Percentiles rank a stretch among this genome's conserved stretches.
These are phyloP conservation scores for Eospalax fontanierii DNA, from an alignment of 2,797 vertebrate species.

Conservation along the genomic window DNA sequence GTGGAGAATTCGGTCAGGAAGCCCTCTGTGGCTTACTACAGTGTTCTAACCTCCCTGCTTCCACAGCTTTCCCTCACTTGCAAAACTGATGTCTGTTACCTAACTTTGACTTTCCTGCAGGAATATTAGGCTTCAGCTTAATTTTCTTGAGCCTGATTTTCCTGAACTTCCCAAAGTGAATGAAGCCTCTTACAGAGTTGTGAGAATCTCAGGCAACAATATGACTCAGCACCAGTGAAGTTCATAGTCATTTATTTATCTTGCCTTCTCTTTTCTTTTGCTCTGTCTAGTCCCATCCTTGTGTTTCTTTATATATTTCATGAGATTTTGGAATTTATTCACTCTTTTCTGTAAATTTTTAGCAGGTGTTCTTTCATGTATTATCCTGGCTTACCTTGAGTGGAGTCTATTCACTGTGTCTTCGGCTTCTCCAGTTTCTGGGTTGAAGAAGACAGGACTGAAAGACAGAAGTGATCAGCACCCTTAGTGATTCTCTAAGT, in stretches of 20 bases:
- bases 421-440: neutral
- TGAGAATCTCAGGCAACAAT: neutral
- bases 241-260: neutral
- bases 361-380: neutral
- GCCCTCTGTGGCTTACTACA: neutral
- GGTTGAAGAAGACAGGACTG: neutral
- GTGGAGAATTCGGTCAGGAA: neutral
- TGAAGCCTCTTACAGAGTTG: too few relatives aligned
- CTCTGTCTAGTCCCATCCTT: neutral
- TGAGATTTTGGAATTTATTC: neutral
- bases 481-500: neutral
- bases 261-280: neutral
- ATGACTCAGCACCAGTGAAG: rapidly evolving
- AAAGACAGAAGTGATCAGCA: neutral
- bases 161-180: neutral
- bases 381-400: neutral
- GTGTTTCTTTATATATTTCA: neutral
- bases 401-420: neutral
- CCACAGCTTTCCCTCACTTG: neutral
- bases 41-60: too few relatives aligned
- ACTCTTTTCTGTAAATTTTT: neutral
- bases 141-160: neutral
- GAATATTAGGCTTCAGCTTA: neutral
- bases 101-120: neutral
- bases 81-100: neutral